Evolutionary conservation across 2,113 vertebrate species (phyloP), one percentile per base, ranked within the genome.

Genomic region (Pagrus major): DNA sequence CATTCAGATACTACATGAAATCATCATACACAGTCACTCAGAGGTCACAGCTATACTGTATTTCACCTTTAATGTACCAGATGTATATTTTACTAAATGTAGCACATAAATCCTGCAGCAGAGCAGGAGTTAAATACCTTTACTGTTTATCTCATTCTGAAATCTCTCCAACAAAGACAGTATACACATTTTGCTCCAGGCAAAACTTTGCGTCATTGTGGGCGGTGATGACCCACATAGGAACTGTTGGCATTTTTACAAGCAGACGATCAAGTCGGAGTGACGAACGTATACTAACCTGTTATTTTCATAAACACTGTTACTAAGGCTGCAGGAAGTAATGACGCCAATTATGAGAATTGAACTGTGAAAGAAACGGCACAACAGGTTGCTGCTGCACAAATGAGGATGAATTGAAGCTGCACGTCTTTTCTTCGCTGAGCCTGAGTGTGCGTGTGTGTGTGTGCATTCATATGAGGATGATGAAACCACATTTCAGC

Each of bases 231-330:
- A 64, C 25, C 54, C 6, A 78, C 46, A 44, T 60, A 25, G 47
- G 23, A 61, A 44, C 31, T 41, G 35, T 33, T 7, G 64, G n/a
- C 70, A 71, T 23, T 35, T 80, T 58, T 51, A 71, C 1, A 6
- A 76, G 44, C 49, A 23, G 6, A 29, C 41, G 9, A 64, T 76
- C 14, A 41, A 44, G 23, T 4, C 37, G 63, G 52, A 59, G 37
- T 58, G 68, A 64, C 61, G 58, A 64, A 78, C 21, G 14, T n/a
- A 4, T 2, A 44, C 23, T 7, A 25, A 20, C 44, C 9, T 51
- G 5, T 39, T 64, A 49, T 80, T 27, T 64, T 73, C 21, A 63
- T 47, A 81, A 74, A 87, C 71, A 72, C 20, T 55, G 70, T 85
- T 35, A 25, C 39, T 59, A 76, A 27, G 71, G 46, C 84, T 76